A percentile compares a stretch with the other conserved stretches of the same genome.
Evolutionary conservation across 2,888 invertebrate genomes (phyloP).

Genomic region (Embidobia sp.): DNA sequence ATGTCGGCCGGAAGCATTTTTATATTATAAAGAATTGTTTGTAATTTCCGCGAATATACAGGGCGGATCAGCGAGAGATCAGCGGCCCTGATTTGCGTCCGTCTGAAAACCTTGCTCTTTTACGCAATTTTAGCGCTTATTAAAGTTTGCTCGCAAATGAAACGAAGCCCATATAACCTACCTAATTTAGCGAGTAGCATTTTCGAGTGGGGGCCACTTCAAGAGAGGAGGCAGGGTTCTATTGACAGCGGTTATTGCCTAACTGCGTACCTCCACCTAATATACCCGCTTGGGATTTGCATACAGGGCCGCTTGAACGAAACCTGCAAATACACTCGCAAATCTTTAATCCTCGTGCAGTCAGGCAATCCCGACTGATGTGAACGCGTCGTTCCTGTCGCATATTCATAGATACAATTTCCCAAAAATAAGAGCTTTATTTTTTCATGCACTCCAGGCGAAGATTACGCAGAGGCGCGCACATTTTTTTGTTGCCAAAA

Average conservation of each 20-base stretch:
- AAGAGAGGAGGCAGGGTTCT: conserved; percentile 76
- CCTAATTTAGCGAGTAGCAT: conserved; percentile 82
- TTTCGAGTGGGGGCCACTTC: conserved; percentile 81
- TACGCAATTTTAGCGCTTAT: conserved; percentile 82
- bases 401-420: conserved; percentile 64
- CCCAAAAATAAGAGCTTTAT: conserved; percentile 61
- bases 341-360: conserved; percentile 77
- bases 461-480: conserved; percentile 42
- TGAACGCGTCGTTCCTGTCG: conserved; percentile 64
- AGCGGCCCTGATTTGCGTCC: conserved; percentile 70
- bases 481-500: conserved; percentile 47
- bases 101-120: conserved; percentile 82
- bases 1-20: conserved; percentile 19
- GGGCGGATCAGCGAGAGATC: conserved; percentile 64
- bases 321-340: conserved; percentile 79
- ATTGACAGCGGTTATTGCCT: conserved; percentile 82
- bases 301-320: conserved; percentile 79
- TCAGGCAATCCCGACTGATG: conserved; percentile 63
- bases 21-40: conserved; percentile 64
- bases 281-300: conserved; percentile 80
- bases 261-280: conserved; percentile 82
- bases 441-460: conserved; percentile 30
- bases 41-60: conserved; percentile 63
- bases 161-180: conserved; percentile 82
- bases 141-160: conserved; percentile 82